Evolutionary conservation across 2,888 invertebrate genomes (phyloP).

Genomic region (Ophioninae sp.): DNA sequence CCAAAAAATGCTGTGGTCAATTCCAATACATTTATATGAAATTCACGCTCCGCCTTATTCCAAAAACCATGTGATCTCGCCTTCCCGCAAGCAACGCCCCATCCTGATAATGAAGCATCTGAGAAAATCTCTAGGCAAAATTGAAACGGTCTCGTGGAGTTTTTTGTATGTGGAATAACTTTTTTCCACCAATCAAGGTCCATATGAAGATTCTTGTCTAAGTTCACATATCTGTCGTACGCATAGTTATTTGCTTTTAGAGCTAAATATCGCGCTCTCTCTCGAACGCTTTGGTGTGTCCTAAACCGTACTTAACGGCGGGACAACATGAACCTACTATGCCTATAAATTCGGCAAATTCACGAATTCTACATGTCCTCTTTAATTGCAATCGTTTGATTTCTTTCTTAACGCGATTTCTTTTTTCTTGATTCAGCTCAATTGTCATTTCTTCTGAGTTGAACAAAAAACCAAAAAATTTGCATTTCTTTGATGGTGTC

Average conservation of each 20-base stretch:
- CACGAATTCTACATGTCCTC: conserved; percentile 8
- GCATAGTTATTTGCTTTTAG: background rate
- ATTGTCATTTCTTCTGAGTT: conserved; percentile 17
- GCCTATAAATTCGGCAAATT: conserved; percentile 28
- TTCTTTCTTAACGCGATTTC: background rate
- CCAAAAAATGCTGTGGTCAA: conserved; percentile 60
- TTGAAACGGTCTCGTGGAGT: background rate
- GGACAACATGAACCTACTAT: conserved; percentile 16
- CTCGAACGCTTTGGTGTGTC: conserved; percentile 27
- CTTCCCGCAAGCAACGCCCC: conserved; percentile 7
- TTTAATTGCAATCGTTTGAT: background rate
- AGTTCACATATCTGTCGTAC: background rate
- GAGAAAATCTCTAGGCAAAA: conserved; percentile 20
- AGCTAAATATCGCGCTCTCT: conserved; percentile 23
- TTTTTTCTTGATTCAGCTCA: conserved; percentile 3
- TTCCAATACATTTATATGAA: conserved; percentile 55
- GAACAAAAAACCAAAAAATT: conserved; percentile 30
- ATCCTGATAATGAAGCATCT: conserved; percentile 27
- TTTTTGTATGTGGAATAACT: background rate
- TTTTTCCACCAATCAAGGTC: conserved; percentile 5
- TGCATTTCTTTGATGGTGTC: conserved; percentile 20
- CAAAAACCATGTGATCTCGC: conserved; percentile 23
- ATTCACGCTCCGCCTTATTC: conserved; percentile 37
- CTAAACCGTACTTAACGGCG: conserved; percentile 20
- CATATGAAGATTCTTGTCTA: background rate